These are phyloP conservation scores for Drosophila punjabiensis DNA, from an alignment of 1,140 invertebrate species.

Conservation along the genomic window DNA sequence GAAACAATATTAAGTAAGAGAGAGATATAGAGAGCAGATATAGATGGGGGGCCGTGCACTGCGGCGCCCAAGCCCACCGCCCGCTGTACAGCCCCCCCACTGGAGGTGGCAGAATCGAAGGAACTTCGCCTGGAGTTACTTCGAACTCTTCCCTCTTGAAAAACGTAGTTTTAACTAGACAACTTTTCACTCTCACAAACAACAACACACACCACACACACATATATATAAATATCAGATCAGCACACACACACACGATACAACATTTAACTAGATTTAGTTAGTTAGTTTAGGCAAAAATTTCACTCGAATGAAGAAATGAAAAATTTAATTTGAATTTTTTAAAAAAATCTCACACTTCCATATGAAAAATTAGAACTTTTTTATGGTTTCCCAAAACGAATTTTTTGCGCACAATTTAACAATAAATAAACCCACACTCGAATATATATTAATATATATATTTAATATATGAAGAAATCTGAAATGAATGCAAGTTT, in stretches of 20 bases:
- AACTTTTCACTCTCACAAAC: conserved; percentile 45
- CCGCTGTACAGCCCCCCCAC: conserved; percentile 27
- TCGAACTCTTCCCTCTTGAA: background rate
- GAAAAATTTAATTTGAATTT: background rate
- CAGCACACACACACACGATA: conserved; percentile 20
- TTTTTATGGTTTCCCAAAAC: conserved; percentile 12
- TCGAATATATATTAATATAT: conserved; percentile 3
- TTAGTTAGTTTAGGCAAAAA: conserved; percentile 44
- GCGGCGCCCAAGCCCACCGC: conserved; percentile 38
- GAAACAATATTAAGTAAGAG: conserved; percentile 40
- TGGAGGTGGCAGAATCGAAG: background rate
- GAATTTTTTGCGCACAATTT: conserved; percentile 27
- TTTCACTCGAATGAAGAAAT: background rate
- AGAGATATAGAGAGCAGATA: background rate
- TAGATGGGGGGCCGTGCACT: conserved; percentile 33
- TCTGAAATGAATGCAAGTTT: conserved; percentile 33
- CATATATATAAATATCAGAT: conserved; percentile 38
- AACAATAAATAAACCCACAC: background rate
- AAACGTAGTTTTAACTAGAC: conserved; percentile 35
- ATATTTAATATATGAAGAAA: conserved; percentile 38
- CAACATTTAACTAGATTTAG: conserved; percentile 33
- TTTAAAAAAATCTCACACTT: conserved; percentile 29
- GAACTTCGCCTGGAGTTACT: background rate
- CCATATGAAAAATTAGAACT: conserved; percentile 37
- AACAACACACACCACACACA: conserved; percentile 37